Conservation (phyloP, 2,888 invertebrate genomes). For the Drosophila subsilvestris region DNA sequence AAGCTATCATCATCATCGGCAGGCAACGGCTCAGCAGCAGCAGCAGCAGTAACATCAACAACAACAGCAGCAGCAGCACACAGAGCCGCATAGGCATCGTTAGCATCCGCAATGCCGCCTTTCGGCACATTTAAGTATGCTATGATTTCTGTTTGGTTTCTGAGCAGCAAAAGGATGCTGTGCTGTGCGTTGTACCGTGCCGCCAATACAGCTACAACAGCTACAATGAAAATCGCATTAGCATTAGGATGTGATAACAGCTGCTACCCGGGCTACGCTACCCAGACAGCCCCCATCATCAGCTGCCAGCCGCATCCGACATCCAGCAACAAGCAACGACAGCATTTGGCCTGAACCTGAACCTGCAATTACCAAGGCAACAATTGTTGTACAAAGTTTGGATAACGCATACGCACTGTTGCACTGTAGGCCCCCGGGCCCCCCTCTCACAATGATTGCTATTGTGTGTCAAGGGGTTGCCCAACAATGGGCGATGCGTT, state of each 20-base stretch:
- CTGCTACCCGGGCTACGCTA: conserved; percentile 20
- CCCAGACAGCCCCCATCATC: conserved; percentile 1
- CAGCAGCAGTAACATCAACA: conserved; percentile 23
- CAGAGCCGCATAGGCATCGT: conserved; percentile 45
- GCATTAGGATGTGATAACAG: conserved; percentile 46
- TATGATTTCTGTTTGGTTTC: conserved; percentile 29
- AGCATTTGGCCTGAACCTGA: conserved; percentile 6
- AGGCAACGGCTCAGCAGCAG: conserved; percentile 25
- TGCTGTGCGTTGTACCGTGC: conserved; percentile 1
- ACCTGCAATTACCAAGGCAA: conserved; percentile 33
- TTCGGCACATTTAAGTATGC: conserved; percentile 52
- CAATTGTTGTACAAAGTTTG: conserved; percentile 41
- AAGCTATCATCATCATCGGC: conserved; percentile 69
- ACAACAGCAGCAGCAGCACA: conserved; percentile 29
- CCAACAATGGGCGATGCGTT: conserved; percentile 13
- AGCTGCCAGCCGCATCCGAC: neutral
- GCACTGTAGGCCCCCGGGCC: conserved; percentile 31
- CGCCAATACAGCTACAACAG: conserved; percentile 44
- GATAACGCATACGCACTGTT: conserved; percentile 41
- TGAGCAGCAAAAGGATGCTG: neutral
- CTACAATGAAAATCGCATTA: conserved; percentile 55
- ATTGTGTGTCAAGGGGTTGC: conserved; percentile 28
- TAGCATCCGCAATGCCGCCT: conserved; percentile 44
- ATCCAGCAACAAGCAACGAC: conserved; percentile 24
- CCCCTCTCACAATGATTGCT: conserved; percentile 11